Base-by-base conservation (phyloP, 2,797 vertebrate species). In the Paguma larvata region DNA sequence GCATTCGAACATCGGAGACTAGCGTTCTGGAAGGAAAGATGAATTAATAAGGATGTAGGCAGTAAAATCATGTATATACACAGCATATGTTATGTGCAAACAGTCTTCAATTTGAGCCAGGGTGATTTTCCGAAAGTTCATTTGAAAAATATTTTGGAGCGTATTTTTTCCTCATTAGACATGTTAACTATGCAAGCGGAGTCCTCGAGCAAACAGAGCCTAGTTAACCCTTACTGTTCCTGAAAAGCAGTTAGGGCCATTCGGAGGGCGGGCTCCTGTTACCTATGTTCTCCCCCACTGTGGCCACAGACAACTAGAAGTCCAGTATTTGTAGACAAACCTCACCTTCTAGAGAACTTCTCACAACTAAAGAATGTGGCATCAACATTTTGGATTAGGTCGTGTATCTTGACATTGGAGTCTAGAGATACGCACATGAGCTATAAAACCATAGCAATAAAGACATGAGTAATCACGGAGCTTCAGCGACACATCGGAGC, bases 81-180 rank as follows among this genome's bases (percentile, higher is more conserved):
- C 16, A 73, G n/a, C 15, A 6, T 32, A 11, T n/a, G 62, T 80
- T 48, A 79, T 12, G 11, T 23, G n/a, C 34, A 38, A 27, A 30
- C 12, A 0, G 18, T 72, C 51, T 44, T 77, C 34, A 23, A 12
- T 63, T 18, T 41, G 56, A 95, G 34, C 65, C 56, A 44, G 51
- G 7, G 15, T 12, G 78, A 32, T 80, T 89, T 72, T 95, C 95
- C 32, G 67, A 30, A 93, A 85, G 77, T 63, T 73, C 65, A 56
- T 46, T 46, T 86, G 67, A 56, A 94, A 91, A 91, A 77, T 41
- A 87, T 91, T 89, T 90, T 32, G 5, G 72, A 85, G 27, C 67
- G 13, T 63, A 48, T 68, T 93, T 68, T 82, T 82, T 25, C 67
- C 84, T 96, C 38, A 2, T 59, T 77, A 67, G 59, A 62, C 4